Conservation (phyloP, 2,888 invertebrate species). For the Phasia obesa region DNA sequence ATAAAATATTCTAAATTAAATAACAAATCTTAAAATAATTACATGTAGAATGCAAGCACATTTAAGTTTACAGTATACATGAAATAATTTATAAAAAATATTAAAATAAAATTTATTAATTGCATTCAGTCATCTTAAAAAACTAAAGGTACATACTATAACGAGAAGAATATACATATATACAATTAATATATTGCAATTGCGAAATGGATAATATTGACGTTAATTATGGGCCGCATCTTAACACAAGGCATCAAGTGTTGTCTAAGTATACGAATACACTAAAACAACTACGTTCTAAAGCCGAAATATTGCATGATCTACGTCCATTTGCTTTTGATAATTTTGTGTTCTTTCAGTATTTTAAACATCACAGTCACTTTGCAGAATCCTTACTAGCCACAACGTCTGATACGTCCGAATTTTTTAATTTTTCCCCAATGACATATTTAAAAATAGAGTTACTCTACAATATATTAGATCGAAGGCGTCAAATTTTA, state of each 20-base stretch:
- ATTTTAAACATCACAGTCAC: conserved; percentile 82
- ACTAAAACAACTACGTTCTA: conserved; percentile 84
- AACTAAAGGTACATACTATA: too few relatives aligned
- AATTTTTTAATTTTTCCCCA: conserved; percentile 43
- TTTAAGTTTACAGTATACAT: too few relatives aligned
- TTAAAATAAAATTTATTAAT: too few relatives aligned
- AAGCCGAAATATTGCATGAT: conserved; percentile 84
- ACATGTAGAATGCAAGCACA: too few relatives aligned
- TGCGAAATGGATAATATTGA: conserved; percentile 70
- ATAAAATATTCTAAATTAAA: too few relatives aligned
- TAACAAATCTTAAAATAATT: too few relatives aligned
- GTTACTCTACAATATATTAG: conserved; percentile 82
- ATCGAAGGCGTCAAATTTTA: conserved; percentile 80
- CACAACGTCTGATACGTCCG: conserved; percentile 75
- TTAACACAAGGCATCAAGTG: conserved; percentile 76
- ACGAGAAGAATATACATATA: background rate
- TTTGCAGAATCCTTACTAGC: conserved; percentile 13
- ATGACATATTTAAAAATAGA: conserved; percentile 81
- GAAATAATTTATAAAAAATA: too few relatives aligned
- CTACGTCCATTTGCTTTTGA: conserved; percentile 86
- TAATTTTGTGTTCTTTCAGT: conserved; percentile 84
- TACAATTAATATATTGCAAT: background rate
- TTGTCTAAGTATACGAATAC: conserved; percentile 84
- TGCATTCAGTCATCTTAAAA: too few relatives aligned
- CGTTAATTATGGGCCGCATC: conserved; percentile 60